Evolutionary conservation across 2,113 vertebrate species (phyloP), one percentile per base, ranked within the genome.

Genomic region (Labrus mixtus): DNA sequence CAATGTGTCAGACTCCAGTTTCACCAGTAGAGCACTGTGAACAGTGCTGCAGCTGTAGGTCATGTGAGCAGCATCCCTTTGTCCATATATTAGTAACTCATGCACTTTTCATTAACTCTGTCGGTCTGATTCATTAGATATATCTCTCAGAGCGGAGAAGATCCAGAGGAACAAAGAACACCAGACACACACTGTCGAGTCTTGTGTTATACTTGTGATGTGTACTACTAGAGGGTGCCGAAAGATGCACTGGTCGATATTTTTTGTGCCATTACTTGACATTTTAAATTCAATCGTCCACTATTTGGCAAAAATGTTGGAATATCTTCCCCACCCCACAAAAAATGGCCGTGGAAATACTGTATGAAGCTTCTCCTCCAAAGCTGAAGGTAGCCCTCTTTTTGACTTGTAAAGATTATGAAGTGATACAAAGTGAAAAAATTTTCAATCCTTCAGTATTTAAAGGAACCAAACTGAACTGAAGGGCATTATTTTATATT

Each of bases 61-160:
- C 78, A 84, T 77, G 46, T 73, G 87, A 79, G 66, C 75, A 39
- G 69, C 70, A 73, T 55, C 39, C 29, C 55, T 64, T 76, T 83
- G 59, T 78, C 57, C 64, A 50, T 78, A 79, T 69, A 65, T 60
- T 29, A 62, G 68, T 36, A 20, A 58, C 75, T 68, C 86, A 62
- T 66, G 71, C 61, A 73, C 70, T 85, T 83, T 73, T 81, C 51
- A 72, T 81, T 66, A 77, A 51, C 29, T 33, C 29, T 33, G 46
- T 69, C 54, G 3, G 1, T 73, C 63, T 81, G 66, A 82, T 72
- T 83, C 80, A 74, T 29, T 68, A 74, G 72, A 57, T 54, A 68
- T 39, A 58, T 68, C 19, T 45, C 19, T 45, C 58, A 7, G 60
- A 6, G 68, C 65, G 65, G 71, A 74, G 36, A 67, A 71, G 22